Percentiles rank a stretch among this genome's conserved stretches.
phyloP scores from a whole-genome alignment of 2,797 vertebrate genomes.

The Alexandromys oeconomus region DNA sequence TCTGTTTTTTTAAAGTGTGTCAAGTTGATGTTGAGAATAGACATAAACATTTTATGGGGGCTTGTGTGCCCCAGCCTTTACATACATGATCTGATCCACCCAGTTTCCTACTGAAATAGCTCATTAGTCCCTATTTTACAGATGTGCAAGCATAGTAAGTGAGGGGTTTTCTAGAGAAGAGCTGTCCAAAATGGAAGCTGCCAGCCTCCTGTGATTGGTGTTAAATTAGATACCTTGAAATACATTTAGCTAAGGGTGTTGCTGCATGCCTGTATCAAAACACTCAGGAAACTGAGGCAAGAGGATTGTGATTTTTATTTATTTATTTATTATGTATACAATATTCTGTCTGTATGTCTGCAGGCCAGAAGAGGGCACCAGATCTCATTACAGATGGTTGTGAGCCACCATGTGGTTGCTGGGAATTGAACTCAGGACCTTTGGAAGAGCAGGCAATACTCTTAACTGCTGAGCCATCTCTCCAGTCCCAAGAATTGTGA shows the following conservation, averaged over 20 bases:
- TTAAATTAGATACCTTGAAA: constrained; percentile 9
- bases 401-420: no score
- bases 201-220: neutral
- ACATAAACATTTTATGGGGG: constrained; percentile 28
- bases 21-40: constrained; percentile 27
- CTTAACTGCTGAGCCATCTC: no score
- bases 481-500: neutral
- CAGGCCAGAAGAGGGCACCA: no score
- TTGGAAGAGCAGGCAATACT: no score
- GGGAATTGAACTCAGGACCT: no score
- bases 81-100: neutral
- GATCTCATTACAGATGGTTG: no score
- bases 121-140: neutral
- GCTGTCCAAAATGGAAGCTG: neutral
- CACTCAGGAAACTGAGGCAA: neutral
- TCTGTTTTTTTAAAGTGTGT: neutral
- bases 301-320: neutral
- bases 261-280: neutral
- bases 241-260: neutral
- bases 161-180: neutral
- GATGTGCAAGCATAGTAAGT: neutral
- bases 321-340: no score
- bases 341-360: no score
- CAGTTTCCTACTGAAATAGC: neutral
- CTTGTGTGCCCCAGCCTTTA: neutral